Evolutionary conservation across 2,797 vertebrate species (phyloP).

Genomic region (Pangasius larnaudii): DNA sequence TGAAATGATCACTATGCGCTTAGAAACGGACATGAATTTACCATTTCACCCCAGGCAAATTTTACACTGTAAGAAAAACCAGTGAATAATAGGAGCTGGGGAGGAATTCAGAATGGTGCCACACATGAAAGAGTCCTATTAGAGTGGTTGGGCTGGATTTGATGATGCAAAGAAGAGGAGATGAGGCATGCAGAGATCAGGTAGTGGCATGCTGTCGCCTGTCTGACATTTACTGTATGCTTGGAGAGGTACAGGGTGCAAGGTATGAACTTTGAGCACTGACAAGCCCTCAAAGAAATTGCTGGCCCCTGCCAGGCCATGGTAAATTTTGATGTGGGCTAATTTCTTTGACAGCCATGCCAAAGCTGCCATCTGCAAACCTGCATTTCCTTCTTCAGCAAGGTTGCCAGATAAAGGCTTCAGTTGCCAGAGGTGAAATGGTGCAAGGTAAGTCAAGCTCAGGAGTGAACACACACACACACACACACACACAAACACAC

Average conservation of each 20-base stretch:
- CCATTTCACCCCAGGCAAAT: constrained; percentile 16
- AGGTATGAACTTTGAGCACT: constrained; percentile 44
- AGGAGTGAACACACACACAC: constrained; percentile 49
- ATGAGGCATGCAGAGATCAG: constrained; percentile 37
- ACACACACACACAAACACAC: not conserved
- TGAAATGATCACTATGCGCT: constrained; percentile 54
- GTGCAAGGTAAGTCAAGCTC: constrained; percentile 29
- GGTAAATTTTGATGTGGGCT: constrained; percentile 63
- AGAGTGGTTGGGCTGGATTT: constrained; percentile 35
- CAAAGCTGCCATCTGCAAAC: constrained; percentile 63
- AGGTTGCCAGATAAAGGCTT: constrained; percentile 56
- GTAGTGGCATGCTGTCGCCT: constrained; percentile 40
- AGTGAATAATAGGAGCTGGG: constrained; percentile 34
- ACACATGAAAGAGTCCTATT: constrained; percentile 45
- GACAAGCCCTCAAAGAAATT: constrained; percentile 51
- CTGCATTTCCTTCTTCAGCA: constrained; percentile 54
- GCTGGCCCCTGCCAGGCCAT: constrained; percentile 53
- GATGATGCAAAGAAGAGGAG: constrained; percentile 36
- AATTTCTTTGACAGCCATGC: constrained; percentile 52
- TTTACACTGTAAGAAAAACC: constrained; percentile 19
- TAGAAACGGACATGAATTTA: constrained; percentile 51
- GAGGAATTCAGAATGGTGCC: constrained; percentile 8
- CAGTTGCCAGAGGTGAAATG: constrained; percentile 61
- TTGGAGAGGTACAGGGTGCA: constrained; percentile 42
- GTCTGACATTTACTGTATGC: constrained; percentile 27